Percentiles rank a stretch among this genome's conserved stretches.
Evolutionary conservation across 2,888 invertebrate species (phyloP).

Genomic region (Gymnocheta viridis): DNA sequence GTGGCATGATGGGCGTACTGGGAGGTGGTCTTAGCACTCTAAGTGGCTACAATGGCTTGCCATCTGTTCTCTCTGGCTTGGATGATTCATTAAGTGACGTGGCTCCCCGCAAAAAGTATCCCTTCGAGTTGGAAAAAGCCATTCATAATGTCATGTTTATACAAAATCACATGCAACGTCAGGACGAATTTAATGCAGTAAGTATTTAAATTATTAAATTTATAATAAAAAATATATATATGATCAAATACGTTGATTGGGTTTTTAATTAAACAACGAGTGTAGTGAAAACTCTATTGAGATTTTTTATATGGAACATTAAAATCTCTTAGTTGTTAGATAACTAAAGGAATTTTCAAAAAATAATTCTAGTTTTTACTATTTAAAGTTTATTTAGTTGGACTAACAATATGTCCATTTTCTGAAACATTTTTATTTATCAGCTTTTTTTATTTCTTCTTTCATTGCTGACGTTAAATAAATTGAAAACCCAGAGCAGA

Average conservation of each 20-base stretch:
- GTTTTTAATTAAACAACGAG: conserved; percentile 76
- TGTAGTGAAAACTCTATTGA: background rate
- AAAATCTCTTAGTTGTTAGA: too few relatives aligned
- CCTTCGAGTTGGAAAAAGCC: conserved; percentile 95
- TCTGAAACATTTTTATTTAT: background rate
- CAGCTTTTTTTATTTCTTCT: background rate
- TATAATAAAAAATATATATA: background rate
- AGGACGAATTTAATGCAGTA: conserved; percentile 97
- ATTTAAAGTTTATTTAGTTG: background rate
- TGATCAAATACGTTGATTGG: conserved; percentile 73
- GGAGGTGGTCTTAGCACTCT: conserved; percentile 84
- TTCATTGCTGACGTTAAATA: background rate
- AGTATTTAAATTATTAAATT: conserved; percentile 77
- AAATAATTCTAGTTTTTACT: background rate
- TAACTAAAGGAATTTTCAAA: background rate
- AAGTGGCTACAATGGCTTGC: conserved; percentile 90
- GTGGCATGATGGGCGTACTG: conserved; percentile 88
- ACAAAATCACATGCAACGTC: conserved; percentile 96
- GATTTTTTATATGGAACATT: background rate
- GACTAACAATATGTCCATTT: background rate
- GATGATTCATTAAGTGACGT: conserved; percentile 92
- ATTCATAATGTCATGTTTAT: conserved; percentile 98
- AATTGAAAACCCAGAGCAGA: background rate
- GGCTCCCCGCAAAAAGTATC: conserved; percentile 91
- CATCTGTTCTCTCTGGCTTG: conserved; percentile 91